phyloP scores from a whole-genome alignment of 2,113 vertebrate species.

The Diphyllodes magnificus region DNA sequence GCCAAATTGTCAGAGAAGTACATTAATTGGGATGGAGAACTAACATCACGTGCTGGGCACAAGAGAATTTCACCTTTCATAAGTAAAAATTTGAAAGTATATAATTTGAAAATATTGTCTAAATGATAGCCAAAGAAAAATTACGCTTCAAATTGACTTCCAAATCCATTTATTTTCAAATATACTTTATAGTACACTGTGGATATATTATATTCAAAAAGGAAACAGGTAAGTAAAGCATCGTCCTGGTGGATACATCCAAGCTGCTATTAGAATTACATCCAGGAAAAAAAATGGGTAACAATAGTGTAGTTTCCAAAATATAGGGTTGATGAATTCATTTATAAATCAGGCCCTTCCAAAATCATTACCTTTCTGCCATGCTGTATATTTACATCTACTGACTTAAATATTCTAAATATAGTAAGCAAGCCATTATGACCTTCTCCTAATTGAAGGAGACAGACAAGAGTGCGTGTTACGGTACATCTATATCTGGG shows the following conservation, averaged over 20 bases:
- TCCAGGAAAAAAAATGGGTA: background rate
- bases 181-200: background rate
- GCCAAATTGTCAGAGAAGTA: background rate
- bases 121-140: background rate
- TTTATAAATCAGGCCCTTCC: background rate
- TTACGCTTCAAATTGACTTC: background rate
- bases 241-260: background rate
- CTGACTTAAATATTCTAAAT: slow-evolving; percentile 19
- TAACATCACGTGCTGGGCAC: background rate
- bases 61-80: background rate
- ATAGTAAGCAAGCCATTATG: slow-evolving; percentile 12
- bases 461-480: background rate
- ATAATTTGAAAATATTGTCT: background rate
- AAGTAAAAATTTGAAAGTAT: background rate
- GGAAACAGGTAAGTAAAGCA: background rate
- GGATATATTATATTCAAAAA: background rate
- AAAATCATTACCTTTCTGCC: background rate
- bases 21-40: background rate
- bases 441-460: slow-evolving; percentile 22
- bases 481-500: background rate
- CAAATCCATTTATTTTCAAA: background rate
- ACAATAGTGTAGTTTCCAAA: background rate
- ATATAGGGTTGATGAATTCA: background rate
- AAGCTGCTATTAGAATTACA: background rate
- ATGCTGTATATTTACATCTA: background rate